phyloP scores from a whole-genome alignment of 2,888 invertebrate genomes.

The Steromphala cineraria region DNA sequence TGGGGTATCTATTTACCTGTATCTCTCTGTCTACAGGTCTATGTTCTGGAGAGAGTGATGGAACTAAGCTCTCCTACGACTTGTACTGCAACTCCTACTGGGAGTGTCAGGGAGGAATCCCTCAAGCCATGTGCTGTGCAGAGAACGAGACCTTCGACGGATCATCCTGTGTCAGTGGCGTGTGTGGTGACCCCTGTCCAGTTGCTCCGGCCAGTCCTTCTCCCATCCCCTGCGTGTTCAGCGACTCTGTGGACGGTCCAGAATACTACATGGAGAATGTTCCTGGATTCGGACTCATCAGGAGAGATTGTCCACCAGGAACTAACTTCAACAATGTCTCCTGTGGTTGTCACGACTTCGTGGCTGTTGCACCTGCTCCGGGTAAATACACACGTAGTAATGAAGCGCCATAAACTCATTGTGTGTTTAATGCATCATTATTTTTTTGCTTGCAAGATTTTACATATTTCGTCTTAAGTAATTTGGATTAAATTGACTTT shows the following conservation, averaged over 20 bases:
- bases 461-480: too few species aligned
- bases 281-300: background rate
- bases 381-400: background rate
- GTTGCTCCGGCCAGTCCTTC: background rate
- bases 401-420: too few species aligned
- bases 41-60: background rate
- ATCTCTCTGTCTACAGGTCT: background rate
- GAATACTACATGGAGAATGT: background rate
- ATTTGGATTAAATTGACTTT: too few species aligned
- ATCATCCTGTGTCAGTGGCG: background rate
- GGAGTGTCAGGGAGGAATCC: background rate
- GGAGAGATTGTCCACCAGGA: background rate
- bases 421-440: too few species aligned
- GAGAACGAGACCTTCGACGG: background rate
- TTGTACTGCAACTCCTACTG: background rate
- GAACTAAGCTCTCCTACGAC: background rate
- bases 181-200: background rate
- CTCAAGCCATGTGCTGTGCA: background rate
- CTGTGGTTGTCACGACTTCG: background rate
- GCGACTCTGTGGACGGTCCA: background rate
- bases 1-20: too few species aligned
- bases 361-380: background rate
- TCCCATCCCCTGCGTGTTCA: background rate
- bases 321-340: conserved; percentile 2
- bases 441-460: too few species aligned